These are phyloP conservation scores for Nomada lathburiana DNA, from an alignment of 2,888 invertebrate species.

Conservation along the genomic window DNA sequence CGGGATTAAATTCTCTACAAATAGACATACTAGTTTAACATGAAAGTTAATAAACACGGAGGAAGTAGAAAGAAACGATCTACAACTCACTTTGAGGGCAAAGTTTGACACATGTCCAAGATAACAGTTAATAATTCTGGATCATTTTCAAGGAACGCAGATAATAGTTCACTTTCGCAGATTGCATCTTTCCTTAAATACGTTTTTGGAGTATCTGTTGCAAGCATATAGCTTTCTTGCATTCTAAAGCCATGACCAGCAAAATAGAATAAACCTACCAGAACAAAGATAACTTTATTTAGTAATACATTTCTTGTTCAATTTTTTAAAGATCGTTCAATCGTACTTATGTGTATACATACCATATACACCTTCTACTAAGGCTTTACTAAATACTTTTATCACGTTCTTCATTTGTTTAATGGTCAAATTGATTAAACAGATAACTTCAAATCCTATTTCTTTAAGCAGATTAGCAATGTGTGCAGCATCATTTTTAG, in stretches of 20 bases:
- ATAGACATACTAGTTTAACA: background rate
- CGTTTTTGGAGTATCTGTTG: slow-evolving; percentile 77
- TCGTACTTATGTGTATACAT: slow-evolving; percentile 16
- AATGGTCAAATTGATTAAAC: slow-evolving; percentile 77
- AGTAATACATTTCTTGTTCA: background rate
- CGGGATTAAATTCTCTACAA: slow-evolving; percentile 78
- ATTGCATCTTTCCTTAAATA: slow-evolving; percentile 77
- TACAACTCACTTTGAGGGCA: slow-evolving; percentile 76
- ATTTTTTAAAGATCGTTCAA: too few species aligned
- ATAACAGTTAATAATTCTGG: slow-evolving; percentile 79
- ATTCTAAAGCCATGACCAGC: slow-evolving; percentile 82
- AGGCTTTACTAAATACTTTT: slow-evolving; percentile 73
- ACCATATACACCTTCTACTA: slow-evolving; percentile 80
- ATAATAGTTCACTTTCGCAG: slow-evolving; percentile 79
- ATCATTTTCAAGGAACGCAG: slow-evolving; percentile 73
- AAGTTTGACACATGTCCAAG: slow-evolving; percentile 81
- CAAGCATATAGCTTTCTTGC: slow-evolving; percentile 81
- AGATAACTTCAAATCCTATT: slow-evolving; percentile 80
- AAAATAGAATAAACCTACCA: slow-evolving; percentile 80
- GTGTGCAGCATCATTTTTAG: slow-evolving; percentile 78
- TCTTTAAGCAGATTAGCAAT: slow-evolving; percentile 74
- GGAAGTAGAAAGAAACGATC: background rate
- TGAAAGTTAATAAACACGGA: background rate
- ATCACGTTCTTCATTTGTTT: slow-evolving; percentile 80
- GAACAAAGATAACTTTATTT: slow-evolving; percentile 19